Base-by-base conservation (phyloP, 2,797 vertebrate genomes). In the Pseudopleuronectes americanus region DNA sequence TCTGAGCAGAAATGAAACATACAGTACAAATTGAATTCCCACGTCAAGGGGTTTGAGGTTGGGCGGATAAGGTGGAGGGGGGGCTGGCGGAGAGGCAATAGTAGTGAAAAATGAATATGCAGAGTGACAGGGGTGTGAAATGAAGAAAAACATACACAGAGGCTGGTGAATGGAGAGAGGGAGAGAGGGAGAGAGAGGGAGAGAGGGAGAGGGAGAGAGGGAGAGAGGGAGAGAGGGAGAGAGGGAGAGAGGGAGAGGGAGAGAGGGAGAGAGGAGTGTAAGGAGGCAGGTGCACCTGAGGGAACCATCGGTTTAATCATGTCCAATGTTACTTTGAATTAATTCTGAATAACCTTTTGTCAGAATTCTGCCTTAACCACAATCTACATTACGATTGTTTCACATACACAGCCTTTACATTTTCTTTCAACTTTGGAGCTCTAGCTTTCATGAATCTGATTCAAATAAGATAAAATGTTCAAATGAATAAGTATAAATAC, bases 21-120 rank as follows among this genome's bases (percentile, higher is more conserved):
- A 95, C 92, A 95, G 95, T 93, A 95, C 94, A 97, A 97, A 97
- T 95, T 96, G 93, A 96, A 97, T 97, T 95, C 94, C 93, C 85
- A 3, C 92, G 89, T 95, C 88, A 91, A 94, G 94, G 91, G 94
- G 92, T 93, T 86, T 84, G 88, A 77, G 78, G 84, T 78, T 77
- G 76, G 83, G 79, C 12, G 41, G 70, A 71, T 71, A 85, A 45
- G 43, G 43, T 45, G 16, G 43, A 45, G 14, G 79, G 77, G 55
- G 57, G 62, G 71, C 12, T 2, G 8, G 52, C 33, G 8, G 89
- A n/a, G 26, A 77, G 71, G 82, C 68, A 79, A 60, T 55, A 59
- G 79, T 67, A 65, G 79, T 80, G 73, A 87, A 84, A 90, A 94
- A 95, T 95, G 95, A 96, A 95, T 95, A 95, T 94, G 94, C 90